Conservation (phyloP, 2,797 vertebrate species). For the Pseudochirops cupreus region DNA sequence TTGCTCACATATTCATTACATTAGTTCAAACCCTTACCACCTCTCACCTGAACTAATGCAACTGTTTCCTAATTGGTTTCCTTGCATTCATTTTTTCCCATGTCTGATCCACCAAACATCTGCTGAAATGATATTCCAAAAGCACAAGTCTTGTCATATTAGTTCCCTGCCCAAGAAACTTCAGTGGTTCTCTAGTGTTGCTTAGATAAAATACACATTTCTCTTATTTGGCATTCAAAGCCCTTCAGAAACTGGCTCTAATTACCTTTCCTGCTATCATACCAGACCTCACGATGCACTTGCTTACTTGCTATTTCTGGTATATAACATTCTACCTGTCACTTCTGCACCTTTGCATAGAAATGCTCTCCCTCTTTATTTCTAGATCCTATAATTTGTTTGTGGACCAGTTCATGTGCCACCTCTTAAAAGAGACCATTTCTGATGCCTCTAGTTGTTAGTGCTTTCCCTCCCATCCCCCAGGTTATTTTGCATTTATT, state of each 20-base stretch:
- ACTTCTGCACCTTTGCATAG: not conserved
- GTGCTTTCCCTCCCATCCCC: not conserved
- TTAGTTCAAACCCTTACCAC: not conserved
- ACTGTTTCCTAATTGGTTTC: not conserved
- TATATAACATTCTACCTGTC: not conserved
- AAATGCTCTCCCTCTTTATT: not conserved
- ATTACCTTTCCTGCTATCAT: not conserved
- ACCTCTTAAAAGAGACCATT: not conserved
- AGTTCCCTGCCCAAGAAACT: not conserved
- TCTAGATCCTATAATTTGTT: not conserved
- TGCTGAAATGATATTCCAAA: not conserved
- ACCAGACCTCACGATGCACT: not conserved
- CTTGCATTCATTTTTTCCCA: not conserved
- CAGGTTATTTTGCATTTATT: not conserved
- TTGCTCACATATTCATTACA: not conserved
- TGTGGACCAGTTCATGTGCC: not conserved
- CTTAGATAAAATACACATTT: not conserved
- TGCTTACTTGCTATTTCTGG: not conserved
- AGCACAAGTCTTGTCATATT: not conserved
- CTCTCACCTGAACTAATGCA: not conserved
- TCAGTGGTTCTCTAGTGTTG: not conserved
- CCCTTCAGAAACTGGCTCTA: not conserved
- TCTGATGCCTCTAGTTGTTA: not conserved
- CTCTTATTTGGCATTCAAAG: not conserved
- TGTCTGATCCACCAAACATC: not conserved